phyloP scores from a whole-genome alignment of 2,888 invertebrate genomes.

The Lycocerus yunnanus region DNA sequence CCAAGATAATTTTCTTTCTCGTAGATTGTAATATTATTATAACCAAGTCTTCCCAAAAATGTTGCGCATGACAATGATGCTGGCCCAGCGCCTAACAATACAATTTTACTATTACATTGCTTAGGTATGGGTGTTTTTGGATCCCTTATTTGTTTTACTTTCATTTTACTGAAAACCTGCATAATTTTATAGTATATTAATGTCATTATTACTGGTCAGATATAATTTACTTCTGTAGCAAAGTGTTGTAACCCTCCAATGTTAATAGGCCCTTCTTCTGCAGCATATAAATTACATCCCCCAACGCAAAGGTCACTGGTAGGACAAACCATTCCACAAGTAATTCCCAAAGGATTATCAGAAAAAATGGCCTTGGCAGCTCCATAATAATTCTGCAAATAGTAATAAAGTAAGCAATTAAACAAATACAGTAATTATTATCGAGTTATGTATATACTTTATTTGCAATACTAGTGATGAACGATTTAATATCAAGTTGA shows the following conservation, averaged over 20 bases:
- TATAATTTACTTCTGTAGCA: conserved; percentile 79
- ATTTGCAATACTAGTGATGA: conserved; percentile 95
- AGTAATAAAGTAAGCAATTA: not conserved
- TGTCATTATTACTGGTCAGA: not conserved
- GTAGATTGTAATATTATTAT: conserved; percentile 87
- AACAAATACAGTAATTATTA: not conserved
- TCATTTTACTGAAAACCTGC: conserved; percentile 92
- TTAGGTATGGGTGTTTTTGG: conserved; percentile 66
- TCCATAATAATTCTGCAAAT: conserved; percentile 90
- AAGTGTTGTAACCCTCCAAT: conserved; percentile 98
- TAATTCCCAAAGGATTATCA: conserved; percentile 94
- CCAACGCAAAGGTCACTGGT: conserved; percentile 98
- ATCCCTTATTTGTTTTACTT: conserved; percentile 83
- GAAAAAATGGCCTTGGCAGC: conserved; percentile 95
- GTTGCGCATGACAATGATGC: conserved; percentile 96
- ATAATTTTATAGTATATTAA: conserved; percentile 16
- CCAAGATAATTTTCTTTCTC: conserved; percentile 88
- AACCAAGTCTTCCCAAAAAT: conserved; percentile 91
- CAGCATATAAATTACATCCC: conserved; percentile 94
- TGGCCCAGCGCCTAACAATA: conserved; percentile 92
- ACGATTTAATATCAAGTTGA: conserved; percentile 94
- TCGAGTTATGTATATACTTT: conserved; percentile 75
- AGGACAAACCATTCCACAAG: conserved; percentile 98
- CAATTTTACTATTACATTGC: conserved; percentile 73
- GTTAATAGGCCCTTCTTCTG: conserved; percentile 97